Evolutionary conservation across 2,113 vertebrate genomes (phyloP).

Genomic region (Podocnemis expansa): DNA sequence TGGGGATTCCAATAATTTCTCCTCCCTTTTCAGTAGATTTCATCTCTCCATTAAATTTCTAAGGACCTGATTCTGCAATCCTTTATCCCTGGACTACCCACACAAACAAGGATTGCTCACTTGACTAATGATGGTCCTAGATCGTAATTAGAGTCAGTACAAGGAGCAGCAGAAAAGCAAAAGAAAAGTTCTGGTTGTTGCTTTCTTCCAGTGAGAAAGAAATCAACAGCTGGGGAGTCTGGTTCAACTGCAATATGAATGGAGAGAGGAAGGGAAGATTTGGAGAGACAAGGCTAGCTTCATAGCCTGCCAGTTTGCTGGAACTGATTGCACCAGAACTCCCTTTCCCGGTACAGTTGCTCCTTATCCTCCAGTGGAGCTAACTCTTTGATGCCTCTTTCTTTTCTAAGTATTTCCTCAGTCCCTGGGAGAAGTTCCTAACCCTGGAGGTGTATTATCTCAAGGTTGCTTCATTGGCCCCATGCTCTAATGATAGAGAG

Average conservation of each 20-base stretch:
- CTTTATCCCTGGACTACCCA: neutral
- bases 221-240: neutral
- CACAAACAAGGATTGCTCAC: neutral
- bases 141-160: neutral
- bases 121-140: neutral
- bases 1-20: constrained; percentile 26
- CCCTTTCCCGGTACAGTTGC: neutral
- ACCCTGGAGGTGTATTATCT: neutral
- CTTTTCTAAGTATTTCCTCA: neutral
- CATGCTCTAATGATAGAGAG: neutral
- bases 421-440: neutral
- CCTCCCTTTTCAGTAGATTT: constrained; percentile 5
- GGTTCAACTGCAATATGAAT: neutral
- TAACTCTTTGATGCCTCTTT: neutral
- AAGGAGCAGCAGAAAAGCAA: neutral
- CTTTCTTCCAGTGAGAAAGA: neutral
- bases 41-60: constrained; percentile 9
- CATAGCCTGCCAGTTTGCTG: neutral
- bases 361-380: neutral
- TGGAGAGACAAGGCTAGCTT: neutral
- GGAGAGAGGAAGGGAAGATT: neutral
- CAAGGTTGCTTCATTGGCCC: neutral
- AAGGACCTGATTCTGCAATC: neutral
- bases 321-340: neutral
- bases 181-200: constrained; percentile 17